Evolutionary conservation across 2,797 vertebrate species (phyloP), one percentile per base, ranked within the genome.

Genomic region (Brachymystax lenok): DNA sequence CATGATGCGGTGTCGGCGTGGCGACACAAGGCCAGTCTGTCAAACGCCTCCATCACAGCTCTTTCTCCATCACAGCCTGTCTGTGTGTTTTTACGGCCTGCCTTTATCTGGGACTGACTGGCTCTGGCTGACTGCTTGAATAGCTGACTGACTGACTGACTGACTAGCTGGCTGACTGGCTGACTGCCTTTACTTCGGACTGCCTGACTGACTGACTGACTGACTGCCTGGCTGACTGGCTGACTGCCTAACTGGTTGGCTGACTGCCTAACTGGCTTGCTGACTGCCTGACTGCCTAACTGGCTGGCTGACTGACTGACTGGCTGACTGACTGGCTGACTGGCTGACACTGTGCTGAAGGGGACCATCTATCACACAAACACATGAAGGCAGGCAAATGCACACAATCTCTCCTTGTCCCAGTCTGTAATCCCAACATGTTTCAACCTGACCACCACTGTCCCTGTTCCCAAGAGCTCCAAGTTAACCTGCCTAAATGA

Each of bases 11-110:
- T 64, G 83, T 80, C 82, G 79, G 83, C 79, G 80, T 83, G 80
- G 83, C 79, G 80, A 81, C 86, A 84, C 89, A 88, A 90, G 87
- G 87, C 88, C 87, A 35, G 75, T 79, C 84, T 88, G 89, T 92
- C 87, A 88, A 81, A 79, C 71, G 35, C 82, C 16, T 30, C 76
- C 85, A 83, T 86, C 87, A 80, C 24, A 33, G 59, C 21, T 27
- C 80, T 75, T 88, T 88, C 88, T 91, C 88, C 88, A 88, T 91
- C 88, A 90, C 82, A 85, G 76, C 30, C 66, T 73, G 78, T 87
- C 87, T 89, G 21, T 21, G n/a, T 24, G 8, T 61, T 21, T 63
- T 27, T 27, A 63, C n/a, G 10, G 21, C 21, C 59, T 63, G 59
- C 21, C 59, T 63, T 63, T 24, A 63, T 3, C 24, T 13, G 59